Base-by-base conservation (phyloP, 2,888 invertebrate species). In the Cenopis cana region DNA sequence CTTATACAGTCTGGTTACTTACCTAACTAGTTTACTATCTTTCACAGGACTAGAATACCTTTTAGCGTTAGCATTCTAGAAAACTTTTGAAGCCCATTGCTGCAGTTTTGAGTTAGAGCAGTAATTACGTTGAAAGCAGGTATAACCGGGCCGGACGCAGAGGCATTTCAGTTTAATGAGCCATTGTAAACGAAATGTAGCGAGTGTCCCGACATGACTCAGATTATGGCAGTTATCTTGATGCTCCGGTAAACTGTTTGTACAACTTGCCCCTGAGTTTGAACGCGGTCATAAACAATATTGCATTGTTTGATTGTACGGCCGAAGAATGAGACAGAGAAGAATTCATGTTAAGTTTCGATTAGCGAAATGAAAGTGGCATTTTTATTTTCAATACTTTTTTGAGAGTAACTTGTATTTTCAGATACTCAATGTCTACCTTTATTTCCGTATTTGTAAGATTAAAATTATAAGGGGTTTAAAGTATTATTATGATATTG, bases 121-220 rank as follows among this genome's bases (percentile, higher is more conserved):
- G 69, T 61, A 77, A 77, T 77, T 75, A 74, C 75, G 75, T 74
- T 74, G 76, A 78, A 77, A 80, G 78, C 75, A 61, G 54, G 67
- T 67, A 20, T 41, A 75, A 77, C 78, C 74, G 67, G 52, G 41
- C 69, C 75, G 77, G 76, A 78, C 74, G 76, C 75, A 73, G 76
- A 73, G 57, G 68, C 73, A 74, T 81, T 84, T 81, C 77, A 79
- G 73, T 79, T 80, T 87, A 87, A 87, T 85, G 84, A 85, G 83
- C 82, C 77, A 84, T 86, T 87, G 87, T 86, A 72, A 77, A 79
- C 74, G 74, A 78, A 79, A 80, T 79, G 78, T 73, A 79, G 76
- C 78, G 76, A 76, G 77, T 76, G 74, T 74, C 66, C 60, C 72
- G 72, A 74, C 76, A 69, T 69, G 65, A 41, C 62, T 61, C 73